Evolutionary conservation across 1,140 invertebrate species (phyloP).

Genomic region (Tachypleus tridentatus): DNA sequence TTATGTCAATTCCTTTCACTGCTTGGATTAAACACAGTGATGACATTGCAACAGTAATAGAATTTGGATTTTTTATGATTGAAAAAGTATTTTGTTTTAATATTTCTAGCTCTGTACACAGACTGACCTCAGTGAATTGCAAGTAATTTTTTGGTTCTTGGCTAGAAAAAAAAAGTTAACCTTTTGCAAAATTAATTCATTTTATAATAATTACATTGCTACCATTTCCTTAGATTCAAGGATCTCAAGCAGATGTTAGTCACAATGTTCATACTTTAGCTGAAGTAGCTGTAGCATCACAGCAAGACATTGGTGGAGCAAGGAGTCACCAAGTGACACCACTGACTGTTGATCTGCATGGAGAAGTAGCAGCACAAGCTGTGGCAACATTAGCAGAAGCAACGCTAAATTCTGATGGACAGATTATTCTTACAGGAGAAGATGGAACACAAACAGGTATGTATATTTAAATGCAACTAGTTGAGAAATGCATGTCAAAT

Average conservation of each 20-base stretch:
- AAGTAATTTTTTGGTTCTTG: too few relatives aligned
- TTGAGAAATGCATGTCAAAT: too few relatives aligned
- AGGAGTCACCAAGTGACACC: slow-evolving; percentile 29
- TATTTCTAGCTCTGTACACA: too few relatives aligned
- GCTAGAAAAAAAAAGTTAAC: too few relatives aligned
- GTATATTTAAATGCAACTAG: not conserved
- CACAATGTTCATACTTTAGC: slow-evolving; percentile 53
- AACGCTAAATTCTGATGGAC: slow-evolving; percentile 62
- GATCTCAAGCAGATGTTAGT: slow-evolving; percentile 43
- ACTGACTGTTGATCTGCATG: slow-evolving; percentile 62
- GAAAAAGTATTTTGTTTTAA: too few relatives aligned
- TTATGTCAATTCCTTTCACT: too few relatives aligned
- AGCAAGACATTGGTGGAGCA: slow-evolving; percentile 39
- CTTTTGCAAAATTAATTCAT: too few relatives aligned
- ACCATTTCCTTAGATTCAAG: slow-evolving; percentile 20
- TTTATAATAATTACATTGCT: too few relatives aligned
- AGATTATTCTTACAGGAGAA: slow-evolving; percentile 86
- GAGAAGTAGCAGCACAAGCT: slow-evolving; percentile 34
- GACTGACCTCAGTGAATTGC: too few relatives aligned
- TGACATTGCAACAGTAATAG: too few relatives aligned
- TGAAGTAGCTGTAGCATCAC: slow-evolving; percentile 45
- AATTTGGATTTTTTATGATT: too few relatives aligned
- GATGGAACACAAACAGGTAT: slow-evolving; percentile 52
- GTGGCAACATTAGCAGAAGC: slow-evolving; percentile 27
- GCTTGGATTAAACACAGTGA: too few relatives aligned